Base-by-base conservation (phyloP, 2,888 invertebrate species). In the Oscheius onirici region DNA sequence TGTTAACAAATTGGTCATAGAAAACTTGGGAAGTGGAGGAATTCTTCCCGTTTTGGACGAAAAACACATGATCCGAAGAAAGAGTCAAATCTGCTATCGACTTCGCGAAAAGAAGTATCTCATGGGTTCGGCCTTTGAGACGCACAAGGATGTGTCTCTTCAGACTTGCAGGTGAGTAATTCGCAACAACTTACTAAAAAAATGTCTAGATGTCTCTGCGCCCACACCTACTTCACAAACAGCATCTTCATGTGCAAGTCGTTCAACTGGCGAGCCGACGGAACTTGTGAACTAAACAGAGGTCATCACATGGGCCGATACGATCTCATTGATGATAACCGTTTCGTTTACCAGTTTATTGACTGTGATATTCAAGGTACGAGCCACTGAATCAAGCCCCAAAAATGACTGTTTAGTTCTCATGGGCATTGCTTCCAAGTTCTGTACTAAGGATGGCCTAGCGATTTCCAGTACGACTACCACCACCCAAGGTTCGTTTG, bases 301-400 rank as follows among this genome's bases (percentile, higher is more conserved):
- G 72, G 60, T n/a, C 52, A 34, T 10, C 58, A 60, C 52, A 17
- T 55, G 15, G 79, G 76, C 17, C 84, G 81, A 71, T 83, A 77
- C 61, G 86, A 86, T 57, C 65, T 87, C 66, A 80, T 87, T 24
- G 83, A 81, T 43, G 77, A 84, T 55, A 72, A 79, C 22, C 57
- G 63, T 17, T 72, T 76, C 17, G 73, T 82, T 11, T 86, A 86
- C 49, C 83, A 86, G 55, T 85, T 83, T 44, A 75, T 86, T 17
- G 80, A 77, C 20, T 86, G 86, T 52, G 84, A 83, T 46, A 69
- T 79, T 17, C 72, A 81, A 44, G 76, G 84, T 85, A 44, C 73
- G 77, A 34, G n/a, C 46, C 17, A 3, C 20, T 8, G 20, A 57
- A 5, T 34, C 13, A 5, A 41, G n/a, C n/a, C n/a, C 2, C 20